phyloP scores from a whole-genome alignment of 2,797 vertebrate genomes.

The Okamejei kenojei region DNA sequence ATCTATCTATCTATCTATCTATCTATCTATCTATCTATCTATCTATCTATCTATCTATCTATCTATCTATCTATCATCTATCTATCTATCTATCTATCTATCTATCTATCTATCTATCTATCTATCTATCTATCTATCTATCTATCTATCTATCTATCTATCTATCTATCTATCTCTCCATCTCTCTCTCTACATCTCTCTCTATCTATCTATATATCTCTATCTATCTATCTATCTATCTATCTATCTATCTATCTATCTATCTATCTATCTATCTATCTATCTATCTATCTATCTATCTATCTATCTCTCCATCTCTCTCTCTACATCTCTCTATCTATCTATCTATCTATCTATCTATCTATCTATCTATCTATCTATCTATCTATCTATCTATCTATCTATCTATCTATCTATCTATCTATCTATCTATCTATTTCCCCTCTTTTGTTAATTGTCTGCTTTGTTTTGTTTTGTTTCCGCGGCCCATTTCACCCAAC shows the following conservation, averaged over 20 bases:
- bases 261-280: conserved; percentile 31
- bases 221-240: neutral
- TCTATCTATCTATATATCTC: no score
- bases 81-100: no score
- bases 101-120: no score
- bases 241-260: conserved; percentile 21
- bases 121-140: no score
- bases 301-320: neutral
- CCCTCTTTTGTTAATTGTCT: neutral
- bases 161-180: no score
- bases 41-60: no score
- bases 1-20: conserved; percentile 18
- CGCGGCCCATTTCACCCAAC: neutral
- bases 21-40: no score
- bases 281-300: neutral
- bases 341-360: conserved; percentile 33
- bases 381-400: conserved; percentile 24
- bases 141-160: no score
- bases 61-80: no score
- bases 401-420: conserved; percentile 39
- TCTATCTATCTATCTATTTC: conserved; percentile 3
- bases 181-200: no score
- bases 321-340: conserved; percentile 23
- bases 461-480: neutral
- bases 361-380: conserved; percentile 38